Conservation (phyloP, 2,797 vertebrate genomes). For the Eurystomus glaucurus region DNA sequence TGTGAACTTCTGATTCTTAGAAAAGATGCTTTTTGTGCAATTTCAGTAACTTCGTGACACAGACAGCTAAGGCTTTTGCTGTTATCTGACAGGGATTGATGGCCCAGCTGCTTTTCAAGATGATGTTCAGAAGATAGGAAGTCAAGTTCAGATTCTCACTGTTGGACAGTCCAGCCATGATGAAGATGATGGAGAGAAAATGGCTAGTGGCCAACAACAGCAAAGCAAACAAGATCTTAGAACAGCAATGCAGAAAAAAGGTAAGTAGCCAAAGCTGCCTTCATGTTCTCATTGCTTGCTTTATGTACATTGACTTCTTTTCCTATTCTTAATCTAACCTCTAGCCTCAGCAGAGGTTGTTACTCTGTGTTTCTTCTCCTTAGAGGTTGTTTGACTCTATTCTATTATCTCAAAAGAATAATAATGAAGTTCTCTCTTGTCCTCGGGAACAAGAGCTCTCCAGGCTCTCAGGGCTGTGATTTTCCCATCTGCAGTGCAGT, state of each 20-base stretch:
- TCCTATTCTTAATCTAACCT: background rate
- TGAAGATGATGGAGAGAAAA: slow-evolving; percentile 88
- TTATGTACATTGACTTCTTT: background rate
- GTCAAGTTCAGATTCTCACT: slow-evolving; percentile 93
- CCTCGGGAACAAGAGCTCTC: background rate
- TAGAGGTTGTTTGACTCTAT: background rate
- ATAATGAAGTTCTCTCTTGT: background rate
- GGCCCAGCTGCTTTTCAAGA: slow-evolving; percentile 92
- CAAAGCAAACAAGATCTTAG: slow-evolving; percentile 94
- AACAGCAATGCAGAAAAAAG: slow-evolving; percentile 97
- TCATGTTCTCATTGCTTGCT: background rate
- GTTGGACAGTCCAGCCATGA: slow-evolving; percentile 88
- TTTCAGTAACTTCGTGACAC: background rate
- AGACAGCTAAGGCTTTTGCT: slow-evolving; percentile 23
- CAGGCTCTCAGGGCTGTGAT: background rate
- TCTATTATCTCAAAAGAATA: background rate
- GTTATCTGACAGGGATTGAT: slow-evolving; percentile 89
- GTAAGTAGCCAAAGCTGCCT: slow-evolving; percentile 79
- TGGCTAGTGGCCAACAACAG: slow-evolving; percentile 87
- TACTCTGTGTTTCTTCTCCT: background rate
- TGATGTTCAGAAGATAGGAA: slow-evolving; percentile 86
- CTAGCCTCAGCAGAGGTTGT: background rate
- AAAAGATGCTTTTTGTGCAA: background rate
- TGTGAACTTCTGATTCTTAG: background rate
- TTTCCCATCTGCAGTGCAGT: slow-evolving; percentile 27